Base-by-base conservation (phyloP, 2,797 vertebrate genomes). In the Ctenopoma multispine region DNA sequence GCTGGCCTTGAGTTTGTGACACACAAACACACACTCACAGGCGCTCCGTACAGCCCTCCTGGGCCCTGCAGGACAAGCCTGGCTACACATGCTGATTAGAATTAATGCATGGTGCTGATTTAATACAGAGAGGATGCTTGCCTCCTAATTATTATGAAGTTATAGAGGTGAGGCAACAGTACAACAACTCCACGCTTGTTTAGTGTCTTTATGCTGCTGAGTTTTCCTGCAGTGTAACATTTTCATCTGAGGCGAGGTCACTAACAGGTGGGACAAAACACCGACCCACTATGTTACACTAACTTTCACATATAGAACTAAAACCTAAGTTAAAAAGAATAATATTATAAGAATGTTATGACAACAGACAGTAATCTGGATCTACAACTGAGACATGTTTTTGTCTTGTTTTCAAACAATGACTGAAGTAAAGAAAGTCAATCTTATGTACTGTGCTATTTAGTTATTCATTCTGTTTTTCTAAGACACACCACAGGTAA, bases 81-180 rank as follows among this genome's bases (percentile, higher is more conserved):
- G 89, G 83, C 87, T 92, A 80, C 85, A 82, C 87, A 56, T 48
- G 15, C 88, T 92, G 89, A 94, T 93, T 92, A 92, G 81, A 90
- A 92, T 93, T 81, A 92, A 92, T 92, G 86, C 86, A 76, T 64
- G 76, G 47, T 72, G 73, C 80, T 82, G 89, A 84, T 92, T 90
- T 90, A 89, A 89, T 89, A 77, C 81, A 87, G 83, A 86, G 86
- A 50, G 61, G 73, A 88, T 84, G 73, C 82, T 78, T 65, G 55
- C 69, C 81, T 85, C 71, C 69, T 89, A 83, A 90, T 92, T 87
- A 90, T 88, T 85, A 82, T 89, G 80, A 88, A 90, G 88, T 84
- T 75, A 67, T 73, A 74, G 81, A 77, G 85, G 82, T 72, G 86
- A 88, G 79, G 69, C 36, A 63, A 67, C 75, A 81, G 70, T 54